Conservation (phyloP, 2,888 invertebrate species). For the Himalopsyche japonica region DNA sequence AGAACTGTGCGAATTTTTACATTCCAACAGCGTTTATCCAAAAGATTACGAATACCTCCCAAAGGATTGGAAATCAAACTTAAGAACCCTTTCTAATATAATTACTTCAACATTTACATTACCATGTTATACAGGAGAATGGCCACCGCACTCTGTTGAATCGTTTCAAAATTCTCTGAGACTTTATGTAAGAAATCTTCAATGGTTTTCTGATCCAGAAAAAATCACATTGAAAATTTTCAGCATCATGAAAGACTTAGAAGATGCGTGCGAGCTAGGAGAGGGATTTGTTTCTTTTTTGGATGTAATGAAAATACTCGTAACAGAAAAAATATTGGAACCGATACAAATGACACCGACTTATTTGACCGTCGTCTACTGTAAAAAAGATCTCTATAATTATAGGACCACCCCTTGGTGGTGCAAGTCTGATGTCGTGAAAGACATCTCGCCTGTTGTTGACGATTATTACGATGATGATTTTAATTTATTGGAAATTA, state of each 20-base stretch:
- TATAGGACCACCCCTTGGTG: constrained; percentile 65
- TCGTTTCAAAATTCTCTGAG: constrained; percentile 56
- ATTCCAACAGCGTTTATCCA: constrained; percentile 58
- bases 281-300: constrained; percentile 54
- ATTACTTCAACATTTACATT: constrained; percentile 60
- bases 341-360: neutral
- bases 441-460: constrained; percentile 41
- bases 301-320: constrained; percentile 60
- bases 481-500: constrained; percentile 46
- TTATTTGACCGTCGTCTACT: constrained; percentile 57
- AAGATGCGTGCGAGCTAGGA: constrained; percentile 44
- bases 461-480: constrained; percentile 51
- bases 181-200: constrained; percentile 57
- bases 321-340: constrained; percentile 57
- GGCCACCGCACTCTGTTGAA: constrained; percentile 52
- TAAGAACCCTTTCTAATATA: constrained; percentile 55
- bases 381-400: constrained; percentile 57
- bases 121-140: constrained; percentile 52
- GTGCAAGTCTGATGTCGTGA: constrained; percentile 52
- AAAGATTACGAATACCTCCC: constrained; percentile 71
- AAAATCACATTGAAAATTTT: constrained; percentile 58
- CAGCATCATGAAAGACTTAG: constrained; percentile 46
- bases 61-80: constrained; percentile 61
- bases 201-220: constrained; percentile 55
- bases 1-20: constrained; percentile 63